Percentiles rank a stretch among this genome's conserved stretches.
These are phyloP conservation scores for Oncorhynchus gorbuscha DNA, from an alignment of 2,113 vertebrate species.

Conservation along the genomic window DNA sequence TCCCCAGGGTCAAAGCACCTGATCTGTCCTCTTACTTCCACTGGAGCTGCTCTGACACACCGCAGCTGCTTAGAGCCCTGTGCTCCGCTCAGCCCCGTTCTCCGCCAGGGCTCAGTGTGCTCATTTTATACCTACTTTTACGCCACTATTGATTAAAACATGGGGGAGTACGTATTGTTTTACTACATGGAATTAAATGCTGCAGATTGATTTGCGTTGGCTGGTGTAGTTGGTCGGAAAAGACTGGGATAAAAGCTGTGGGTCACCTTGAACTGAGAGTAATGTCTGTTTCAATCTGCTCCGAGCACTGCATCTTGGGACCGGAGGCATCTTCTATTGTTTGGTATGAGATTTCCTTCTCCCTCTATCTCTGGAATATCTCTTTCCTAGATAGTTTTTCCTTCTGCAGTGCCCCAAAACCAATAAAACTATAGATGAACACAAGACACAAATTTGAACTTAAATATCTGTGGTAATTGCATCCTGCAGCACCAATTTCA, in stretches of 20 bases:
- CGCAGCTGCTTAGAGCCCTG: not conserved
- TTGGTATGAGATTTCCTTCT: slow-evolving; percentile 40
- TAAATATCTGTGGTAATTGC: too few relatives aligned
- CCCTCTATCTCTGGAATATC: slow-evolving; percentile 46
- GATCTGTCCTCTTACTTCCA: slow-evolving; percentile 62
- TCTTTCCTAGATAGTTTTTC: slow-evolving; percentile 39
- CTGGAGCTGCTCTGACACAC: slow-evolving; percentile 46
- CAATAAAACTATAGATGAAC: too few relatives aligned
- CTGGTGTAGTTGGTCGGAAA: slow-evolving; percentile 71
- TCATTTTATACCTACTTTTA: slow-evolving; percentile 31
- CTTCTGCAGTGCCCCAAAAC: not conserved
- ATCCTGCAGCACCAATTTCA: too few relatives aligned
- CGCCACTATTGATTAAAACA: slow-evolving; percentile 67
- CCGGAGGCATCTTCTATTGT: slow-evolving; percentile 34
- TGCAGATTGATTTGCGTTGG: slow-evolving; percentile 52
- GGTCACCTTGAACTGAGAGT: slow-evolving; percentile 69
- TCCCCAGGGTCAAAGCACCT: slow-evolving; percentile 66
- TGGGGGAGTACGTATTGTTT: not conserved
- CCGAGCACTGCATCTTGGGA: slow-evolving; percentile 11
- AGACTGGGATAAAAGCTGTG: slow-evolving; percentile 68
- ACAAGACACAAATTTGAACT: too few relatives aligned
- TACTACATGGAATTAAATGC: slow-evolving; percentile 40
- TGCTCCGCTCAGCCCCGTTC: not conserved
- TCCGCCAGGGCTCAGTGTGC: not conserved
- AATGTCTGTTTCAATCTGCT: slow-evolving; percentile 53